These are phyloP conservation scores for Hippocampus kuda DNA, from an alignment of 2,797 vertebrate species.

Conservation along the genomic window DNA sequence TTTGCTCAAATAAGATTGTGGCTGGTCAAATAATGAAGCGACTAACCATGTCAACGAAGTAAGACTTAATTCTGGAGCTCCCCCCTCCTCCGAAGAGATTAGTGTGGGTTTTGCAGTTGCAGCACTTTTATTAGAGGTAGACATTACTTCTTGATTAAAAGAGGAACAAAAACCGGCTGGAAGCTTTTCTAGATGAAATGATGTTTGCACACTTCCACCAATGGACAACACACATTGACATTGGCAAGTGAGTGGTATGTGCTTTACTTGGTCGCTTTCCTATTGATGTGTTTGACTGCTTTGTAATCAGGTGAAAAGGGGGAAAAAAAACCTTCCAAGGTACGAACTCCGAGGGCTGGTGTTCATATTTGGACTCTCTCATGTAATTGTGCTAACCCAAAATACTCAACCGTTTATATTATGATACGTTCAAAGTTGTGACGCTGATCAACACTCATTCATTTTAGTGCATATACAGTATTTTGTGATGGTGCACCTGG, in stretches of 20 bases:
- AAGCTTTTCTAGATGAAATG: conserved; percentile 4
- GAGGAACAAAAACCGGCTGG: background rate
- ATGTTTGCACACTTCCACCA: background rate
- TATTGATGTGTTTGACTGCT: background rate
- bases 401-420: no score
- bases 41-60: conserved; percentile 2
- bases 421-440: no score
- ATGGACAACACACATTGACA: background rate
- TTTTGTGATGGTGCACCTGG: conserved; percentile 2
- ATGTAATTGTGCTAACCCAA: background rate
- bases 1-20: background rate
- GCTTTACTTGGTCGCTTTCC: background rate
- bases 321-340: background rate
- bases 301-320: background rate
- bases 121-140: background rate
- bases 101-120: background rate
- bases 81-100: background rate
- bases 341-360: no score
- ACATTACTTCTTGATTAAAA: background rate
- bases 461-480: background rate
- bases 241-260: background rate
- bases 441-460: background rate
- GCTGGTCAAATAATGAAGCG: background rate
- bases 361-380: background rate
- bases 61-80: background rate